Conservation (phyloP, 1,140 invertebrate species). For the Drosophila bifasciata region DNA sequence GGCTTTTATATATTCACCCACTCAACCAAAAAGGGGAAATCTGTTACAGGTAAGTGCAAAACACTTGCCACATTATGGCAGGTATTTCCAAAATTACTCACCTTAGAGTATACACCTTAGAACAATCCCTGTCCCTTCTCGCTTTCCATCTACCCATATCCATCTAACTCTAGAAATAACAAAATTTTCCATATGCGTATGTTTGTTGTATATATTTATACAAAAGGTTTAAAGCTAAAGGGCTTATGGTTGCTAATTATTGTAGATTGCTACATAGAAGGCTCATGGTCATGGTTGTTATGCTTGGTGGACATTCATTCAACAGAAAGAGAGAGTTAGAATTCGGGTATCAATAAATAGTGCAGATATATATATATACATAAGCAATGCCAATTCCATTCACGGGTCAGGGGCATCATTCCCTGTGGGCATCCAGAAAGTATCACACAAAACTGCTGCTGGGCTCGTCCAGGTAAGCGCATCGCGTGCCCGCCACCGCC, state of each 20-base stretch:
- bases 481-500: constrained; percentile 63
- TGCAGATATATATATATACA: constrained; percentile 36
- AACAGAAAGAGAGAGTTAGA: constrained; percentile 17
- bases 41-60: too few species aligned
- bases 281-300: constrained; percentile 51
- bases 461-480: constrained; percentile 86
- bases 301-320: constrained; percentile 15
- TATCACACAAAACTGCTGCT: constrained; percentile 87
- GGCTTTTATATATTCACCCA: too few species aligned
- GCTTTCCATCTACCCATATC: background rate
- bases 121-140: too few species aligned
- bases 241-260: constrained; percentile 49
- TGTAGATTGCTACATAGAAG: constrained; percentile 40
- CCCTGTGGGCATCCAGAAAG: background rate
- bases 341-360: constrained; percentile 61
- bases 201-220: constrained; percentile 52
- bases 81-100: too few species aligned
- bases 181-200: background rate
- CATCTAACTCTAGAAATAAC: background rate
- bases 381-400: constrained; percentile 20
- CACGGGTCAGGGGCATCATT: background rate
- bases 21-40: too few species aligned
- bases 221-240: constrained; percentile 42
- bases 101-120: too few species aligned
- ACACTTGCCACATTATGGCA: too few species aligned